Percentiles rank a stretch among this genome's conserved stretches.
Evolutionary conservation across 2,888 invertebrate genomes (phyloP).

Genomic region (Cerastoderma edule): DNA sequence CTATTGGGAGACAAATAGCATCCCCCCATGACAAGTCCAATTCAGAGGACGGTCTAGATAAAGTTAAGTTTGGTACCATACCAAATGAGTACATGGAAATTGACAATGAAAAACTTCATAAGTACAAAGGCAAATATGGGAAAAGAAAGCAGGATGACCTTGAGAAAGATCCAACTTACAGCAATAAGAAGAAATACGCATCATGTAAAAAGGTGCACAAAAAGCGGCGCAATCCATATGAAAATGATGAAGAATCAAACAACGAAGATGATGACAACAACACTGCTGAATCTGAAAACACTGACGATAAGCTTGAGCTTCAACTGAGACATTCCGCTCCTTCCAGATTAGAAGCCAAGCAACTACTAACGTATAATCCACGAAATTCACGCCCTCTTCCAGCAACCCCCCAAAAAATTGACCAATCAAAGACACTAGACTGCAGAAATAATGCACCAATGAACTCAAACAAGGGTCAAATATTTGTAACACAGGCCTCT

Average conservation of each 20-base stretch:
- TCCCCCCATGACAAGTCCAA: not conserved
- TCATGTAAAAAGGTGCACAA: constrained; percentile 16
- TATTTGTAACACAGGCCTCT: constrained; percentile 44
- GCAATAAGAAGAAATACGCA: not conserved
- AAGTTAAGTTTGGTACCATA: constrained; percentile 27
- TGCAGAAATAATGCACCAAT: constrained; percentile 7
- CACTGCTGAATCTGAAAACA: not conserved
- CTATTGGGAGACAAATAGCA: constrained; percentile 23
- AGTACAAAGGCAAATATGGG: constrained; percentile 28
- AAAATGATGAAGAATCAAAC: constrained; percentile 15
- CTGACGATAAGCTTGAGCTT: constrained; percentile 32
- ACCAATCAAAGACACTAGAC: constrained; percentile 18
- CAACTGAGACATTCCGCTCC: constrained; percentile 55
- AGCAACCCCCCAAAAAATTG: constrained; percentile 32
- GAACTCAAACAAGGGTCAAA: not conserved
- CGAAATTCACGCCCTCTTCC: constrained; percentile 56
- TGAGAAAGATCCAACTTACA: constrained; percentile 24
- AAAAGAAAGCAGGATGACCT: constrained; percentile 36
- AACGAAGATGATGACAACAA: not conserved
- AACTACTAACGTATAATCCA: constrained; percentile 34
- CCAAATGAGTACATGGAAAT: constrained; percentile 55
- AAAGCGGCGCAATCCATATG: constrained; percentile 11
- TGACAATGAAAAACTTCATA: constrained; percentile 35
- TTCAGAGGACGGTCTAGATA: constrained; percentile 10
- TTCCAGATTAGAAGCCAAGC: constrained; percentile 49